A percentile compares a stretch with the other conserved stretches of the same genome.
Evolutionary conservation across 2,797 vertebrate species (phyloP).

Genomic region (Amblyopsis hoosieri): DNA sequence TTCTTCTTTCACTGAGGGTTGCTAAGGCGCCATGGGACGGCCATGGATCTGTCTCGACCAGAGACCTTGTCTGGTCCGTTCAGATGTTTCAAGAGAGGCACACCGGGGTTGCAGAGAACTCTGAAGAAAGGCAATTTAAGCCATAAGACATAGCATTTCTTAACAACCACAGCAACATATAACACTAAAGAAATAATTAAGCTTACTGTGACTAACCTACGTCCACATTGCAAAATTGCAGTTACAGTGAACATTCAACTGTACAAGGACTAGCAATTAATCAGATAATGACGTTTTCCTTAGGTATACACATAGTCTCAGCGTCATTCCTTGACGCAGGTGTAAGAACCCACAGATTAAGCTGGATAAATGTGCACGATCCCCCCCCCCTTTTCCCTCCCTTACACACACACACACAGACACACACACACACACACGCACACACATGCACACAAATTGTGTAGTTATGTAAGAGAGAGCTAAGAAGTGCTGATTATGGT

Average conservation of each 20-base stretch:
- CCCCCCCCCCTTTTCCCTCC: not conserved
- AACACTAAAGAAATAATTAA: not conserved
- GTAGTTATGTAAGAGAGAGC: conserved; percentile 26
- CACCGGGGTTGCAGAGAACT: conserved; percentile 45
- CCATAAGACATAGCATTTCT: conserved; percentile 21
- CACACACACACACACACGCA: no score
- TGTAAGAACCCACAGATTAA: conserved; percentile 16
- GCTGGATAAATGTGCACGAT: conserved; percentile 22
- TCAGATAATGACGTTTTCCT: not conserved
- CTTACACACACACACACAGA: no score
- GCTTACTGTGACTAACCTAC: conserved; percentile 2
- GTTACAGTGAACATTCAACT: not conserved
- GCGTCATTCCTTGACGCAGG: conserved; percentile 29
- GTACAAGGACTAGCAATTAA: not conserved
- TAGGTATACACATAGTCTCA: conserved; percentile 17
- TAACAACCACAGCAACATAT: not conserved
- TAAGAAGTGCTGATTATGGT: conserved; percentile 28
- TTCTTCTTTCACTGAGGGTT: conserved; percentile 60
- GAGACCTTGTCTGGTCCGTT: conserved; percentile 65
- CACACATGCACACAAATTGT: not conserved
- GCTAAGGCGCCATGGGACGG: conserved; percentile 71
- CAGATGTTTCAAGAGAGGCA: conserved; percentile 49
- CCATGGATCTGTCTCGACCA: conserved; percentile 60
- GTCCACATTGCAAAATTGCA: not conserved
- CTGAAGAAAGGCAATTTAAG: conserved; percentile 45